Conservation (phyloP, 2,888 invertebrate genomes). For the Halictus ligatus region DNA sequence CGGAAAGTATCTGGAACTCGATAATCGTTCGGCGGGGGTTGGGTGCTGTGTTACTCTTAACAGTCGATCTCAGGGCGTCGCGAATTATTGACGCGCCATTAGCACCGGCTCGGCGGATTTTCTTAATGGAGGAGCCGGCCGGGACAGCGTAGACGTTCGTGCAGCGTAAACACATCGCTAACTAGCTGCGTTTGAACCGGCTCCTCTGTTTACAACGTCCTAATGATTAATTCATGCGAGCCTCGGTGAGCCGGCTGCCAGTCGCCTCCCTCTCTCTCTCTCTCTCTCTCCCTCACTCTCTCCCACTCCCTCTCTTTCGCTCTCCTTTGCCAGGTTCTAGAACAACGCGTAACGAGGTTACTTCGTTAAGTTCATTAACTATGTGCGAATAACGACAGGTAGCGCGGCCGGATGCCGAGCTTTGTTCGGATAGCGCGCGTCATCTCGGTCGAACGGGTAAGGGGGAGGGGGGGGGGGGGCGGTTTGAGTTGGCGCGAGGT, state of each 20-base stretch:
- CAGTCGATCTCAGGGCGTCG: not conserved
- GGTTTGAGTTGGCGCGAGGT: not conserved
- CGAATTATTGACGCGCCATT: constrained; percentile 47
- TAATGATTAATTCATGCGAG: constrained; percentile 69
- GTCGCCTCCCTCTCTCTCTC: constrained; percentile 7
- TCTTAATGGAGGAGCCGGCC: constrained; percentile 35
- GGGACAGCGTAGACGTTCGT: constrained; percentile 22
- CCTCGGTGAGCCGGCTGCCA: constrained; percentile 33
- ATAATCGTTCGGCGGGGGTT: not conserved
- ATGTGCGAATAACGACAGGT: constrained; percentile 50
- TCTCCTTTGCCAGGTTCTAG: constrained; percentile 19
- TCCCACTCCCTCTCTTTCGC: not conserved
- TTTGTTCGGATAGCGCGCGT: constrained; percentile 25
- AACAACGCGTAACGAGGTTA: constrained; percentile 57
- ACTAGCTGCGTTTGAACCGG: constrained; percentile 62
- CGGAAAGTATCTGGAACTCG: not conserved
- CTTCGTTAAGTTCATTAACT: constrained; percentile 64
- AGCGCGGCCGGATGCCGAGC: constrained; percentile 3
- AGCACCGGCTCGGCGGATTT: constrained; percentile 31
- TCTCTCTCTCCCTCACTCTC: constrained; percentile 7
- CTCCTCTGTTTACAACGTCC: constrained; percentile 61
- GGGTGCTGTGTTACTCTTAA: not conserved
- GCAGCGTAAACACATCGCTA: constrained; percentile 58
- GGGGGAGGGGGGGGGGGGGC: too few relatives aligned
- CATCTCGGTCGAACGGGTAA: not conserved